A percentile compares a stretch with the other conserved stretches of the same genome.
Evolutionary conservation across 92 coral and sea anemone genomes (phyloP).

Genomic region (Siderastrea radians): DNA sequence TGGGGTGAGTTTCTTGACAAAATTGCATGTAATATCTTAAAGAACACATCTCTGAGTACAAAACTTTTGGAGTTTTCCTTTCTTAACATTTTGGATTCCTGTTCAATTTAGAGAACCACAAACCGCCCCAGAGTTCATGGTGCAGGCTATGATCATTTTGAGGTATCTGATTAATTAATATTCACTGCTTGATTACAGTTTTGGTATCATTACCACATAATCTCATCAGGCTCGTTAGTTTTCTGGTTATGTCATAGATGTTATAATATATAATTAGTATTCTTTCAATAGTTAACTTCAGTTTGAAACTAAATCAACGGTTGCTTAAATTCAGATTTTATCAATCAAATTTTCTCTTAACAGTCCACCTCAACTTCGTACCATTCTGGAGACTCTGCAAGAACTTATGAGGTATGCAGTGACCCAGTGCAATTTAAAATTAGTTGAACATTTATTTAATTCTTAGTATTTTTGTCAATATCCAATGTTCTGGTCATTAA

Average conservation of each 20-base stretch:
- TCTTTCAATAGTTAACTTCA: no score
- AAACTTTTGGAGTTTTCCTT: background rate
- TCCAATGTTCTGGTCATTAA: no score
- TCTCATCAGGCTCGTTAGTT: background rate
- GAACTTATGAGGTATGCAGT: constrained; percentile 56
- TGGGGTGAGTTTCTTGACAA: constrained; percentile 47
- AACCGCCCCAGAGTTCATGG: constrained; percentile 55
- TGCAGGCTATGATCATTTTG: constrained; percentile 32
- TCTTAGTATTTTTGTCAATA: no score
- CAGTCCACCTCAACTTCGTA: constrained; percentile 13
- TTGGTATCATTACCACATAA: background rate
- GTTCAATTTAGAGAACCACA: constrained; percentile 61
- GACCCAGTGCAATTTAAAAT: no score
- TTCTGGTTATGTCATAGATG: no score
- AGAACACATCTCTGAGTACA: background rate
- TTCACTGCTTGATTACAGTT: background rate
- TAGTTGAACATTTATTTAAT: background rate
- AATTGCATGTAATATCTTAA: background rate
- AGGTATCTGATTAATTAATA: background rate
- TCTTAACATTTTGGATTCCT: background rate
- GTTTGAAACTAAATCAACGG: background rate
- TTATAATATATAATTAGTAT: no score
- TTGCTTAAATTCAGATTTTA: background rate
- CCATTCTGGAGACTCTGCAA: constrained; percentile 18
- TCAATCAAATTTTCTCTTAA: background rate